Evolutionary conservation across 2,888 invertebrate species (phyloP), one percentile per base, ranked within the genome.

Genomic region (Crepidodera aurea): DNA sequence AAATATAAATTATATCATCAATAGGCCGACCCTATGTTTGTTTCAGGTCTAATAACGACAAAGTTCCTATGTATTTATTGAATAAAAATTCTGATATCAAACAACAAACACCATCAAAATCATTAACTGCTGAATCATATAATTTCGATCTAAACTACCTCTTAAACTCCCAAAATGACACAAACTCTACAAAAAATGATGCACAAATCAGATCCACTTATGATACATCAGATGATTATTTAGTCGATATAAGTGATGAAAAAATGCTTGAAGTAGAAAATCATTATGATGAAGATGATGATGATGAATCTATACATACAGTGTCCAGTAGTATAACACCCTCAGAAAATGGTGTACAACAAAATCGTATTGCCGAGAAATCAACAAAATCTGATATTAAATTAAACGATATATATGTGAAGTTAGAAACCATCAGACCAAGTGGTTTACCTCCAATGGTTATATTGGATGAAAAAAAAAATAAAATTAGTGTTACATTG

Each of bases 401-500:
- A 73, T 81, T 90, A 63, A 86, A 85, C 1, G 91, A 94, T 75
- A 87, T 96, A 54, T 83, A 85, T 75, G 87, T 96, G 48, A 87
- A 90, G 8, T 80, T 96, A 69, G 88, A 92, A 74, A 87, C 87
- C 71, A 89, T 96, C 51, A 88, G 88, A 73, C 93, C 94, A 32
- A 89, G 91, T 69, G 83, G 84, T 27, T 83, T 87, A 66, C 83
- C 88, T 32, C 91, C 93, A 0, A 75, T 92, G 63, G 87, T 86
- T 0, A 87, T 87, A 8, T 84, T 92, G 60, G 90, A 92, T 71
- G 91, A 92, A 71, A 22, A 22, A n/a, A 87, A 87, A 67, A 90
- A 90, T 71, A 90, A 90, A 13, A 82, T 96, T 37, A 88, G 88
- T 46, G 88, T 95, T 12, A 87, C 90, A 19, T 82, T 96, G 39